Evolutionary conservation across 2,797 vertebrate genomes (phyloP), one percentile per base, ranked within the genome.

Genomic region (Enteromius unitaeniatus): DNA sequence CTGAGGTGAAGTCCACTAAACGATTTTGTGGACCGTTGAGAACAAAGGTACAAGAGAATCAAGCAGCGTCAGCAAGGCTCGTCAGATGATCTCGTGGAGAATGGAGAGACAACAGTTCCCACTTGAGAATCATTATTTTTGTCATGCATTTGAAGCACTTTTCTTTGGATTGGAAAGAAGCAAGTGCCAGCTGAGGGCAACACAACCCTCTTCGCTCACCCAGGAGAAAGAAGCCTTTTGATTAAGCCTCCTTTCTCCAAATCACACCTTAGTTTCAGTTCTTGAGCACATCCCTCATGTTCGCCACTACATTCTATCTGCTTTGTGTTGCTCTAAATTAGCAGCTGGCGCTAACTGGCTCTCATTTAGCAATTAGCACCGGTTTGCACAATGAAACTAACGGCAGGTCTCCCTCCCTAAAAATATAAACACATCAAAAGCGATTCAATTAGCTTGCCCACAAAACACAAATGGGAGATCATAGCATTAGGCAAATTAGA

Each of bases 381-480:
- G 86, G 89, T 88, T 92, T 90, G 88, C 88, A 89, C 89, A 88
- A 87, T 90, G 88, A 90, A 91, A 88, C 77, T 90, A 93, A 92
- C 87, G 81, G 86, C 85, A 87, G 84, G 88, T 85, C 87, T 90
- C 88, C 91, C 88, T 79, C 87, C 88, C 88, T 89, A 92, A 90
- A 91, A 88, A 89, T 87, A 91, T 91, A 91, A 91, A 91, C 89
- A 91, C 89, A 92, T 92, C 92, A 93, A 92, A 92, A 91, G 86
- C 73, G 82, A 92, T 93, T 91, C 88, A 93, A 92, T 93, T 93
- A 93, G 87, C 88, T 90, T 85, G 82, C 90, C 89, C 90, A 91
- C 88, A 91, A 92, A 91, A 91, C 88, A 90, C 88, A 90, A 90
- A 92, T 89, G 86, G 89, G 85, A 90, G 88, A 93, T 92, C 91